phyloP scores from a whole-genome alignment of 2,888 invertebrate species.

The Trachelus tabidus region DNA sequence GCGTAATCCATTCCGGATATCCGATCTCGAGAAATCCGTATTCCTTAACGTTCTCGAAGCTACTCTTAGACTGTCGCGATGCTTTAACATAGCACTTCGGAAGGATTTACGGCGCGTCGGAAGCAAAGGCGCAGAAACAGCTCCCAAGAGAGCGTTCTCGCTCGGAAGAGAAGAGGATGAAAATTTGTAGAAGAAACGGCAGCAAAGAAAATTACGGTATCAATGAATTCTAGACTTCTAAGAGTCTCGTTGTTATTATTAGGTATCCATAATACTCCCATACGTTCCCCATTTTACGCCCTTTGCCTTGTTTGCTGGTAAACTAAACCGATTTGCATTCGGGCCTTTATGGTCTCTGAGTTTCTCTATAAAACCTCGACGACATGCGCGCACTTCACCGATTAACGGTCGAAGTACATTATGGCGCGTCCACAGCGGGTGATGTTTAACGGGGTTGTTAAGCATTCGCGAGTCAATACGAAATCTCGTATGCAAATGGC shows the following conservation, averaged over 20 bases:
- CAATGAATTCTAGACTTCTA: not conserved
- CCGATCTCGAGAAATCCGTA: not conserved
- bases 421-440: constrained; percentile 6
- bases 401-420: constrained; percentile 10
- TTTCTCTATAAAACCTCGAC: constrained; percentile 1
- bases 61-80: not conserved
- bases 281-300: not conserved
- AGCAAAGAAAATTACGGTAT: not conserved
- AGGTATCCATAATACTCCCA: not conserved
- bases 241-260: not conserved
- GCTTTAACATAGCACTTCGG: not conserved
- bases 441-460: constrained; percentile 32
- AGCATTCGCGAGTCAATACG: constrained; percentile 32
- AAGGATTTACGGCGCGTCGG: not conserved
- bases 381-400: constrained; percentile 1
- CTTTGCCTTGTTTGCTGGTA: not conserved
- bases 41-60: not conserved
- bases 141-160: not conserved
- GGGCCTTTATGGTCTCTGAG: not conserved
- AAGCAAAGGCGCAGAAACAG: not conserved
- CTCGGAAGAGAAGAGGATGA: not conserved
- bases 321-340: not conserved
- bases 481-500: constrained; percentile 44
- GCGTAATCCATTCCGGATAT: constrained; percentile 12
- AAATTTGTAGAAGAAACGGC: not conserved